Evolutionary conservation across 1,140 invertebrate species (phyloP).

Genomic region (Eueides isabella): DNA sequence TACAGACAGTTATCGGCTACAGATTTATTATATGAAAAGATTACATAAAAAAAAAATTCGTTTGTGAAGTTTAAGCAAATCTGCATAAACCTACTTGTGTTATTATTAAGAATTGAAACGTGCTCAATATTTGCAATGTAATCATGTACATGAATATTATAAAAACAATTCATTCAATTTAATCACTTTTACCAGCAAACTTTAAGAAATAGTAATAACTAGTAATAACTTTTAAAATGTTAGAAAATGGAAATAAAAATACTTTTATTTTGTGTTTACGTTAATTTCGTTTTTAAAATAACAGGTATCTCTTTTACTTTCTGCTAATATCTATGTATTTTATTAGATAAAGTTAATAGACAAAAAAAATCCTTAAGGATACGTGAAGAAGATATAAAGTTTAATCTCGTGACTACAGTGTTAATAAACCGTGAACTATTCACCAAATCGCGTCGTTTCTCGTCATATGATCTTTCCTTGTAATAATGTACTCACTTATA

Average conservation of each 20-base stretch:
- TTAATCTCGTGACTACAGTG: too few relatives aligned
- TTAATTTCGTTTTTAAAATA: conserved; percentile 50
- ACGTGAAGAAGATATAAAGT: too few relatives aligned
- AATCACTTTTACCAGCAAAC: conserved; percentile 14
- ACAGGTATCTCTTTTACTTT: conserved; percentile 44
- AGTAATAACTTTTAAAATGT: conserved; percentile 56
- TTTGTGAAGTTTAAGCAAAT: neutral
- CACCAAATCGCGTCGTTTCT: too few relatives aligned
- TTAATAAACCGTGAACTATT: too few relatives aligned
- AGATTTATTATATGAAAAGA: too few relatives aligned
- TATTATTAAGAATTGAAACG: neutral
- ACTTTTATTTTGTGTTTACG: conserved; percentile 53
- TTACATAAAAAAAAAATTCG: neutral
- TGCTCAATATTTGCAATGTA: conserved; percentile 6
- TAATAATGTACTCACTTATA: too few relatives aligned
- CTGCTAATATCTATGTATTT: neutral
- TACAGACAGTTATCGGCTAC: too few relatives aligned
- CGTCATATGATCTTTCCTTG: too few relatives aligned
- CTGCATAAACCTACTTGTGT: neutral
- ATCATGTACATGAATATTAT: conserved; percentile 25
- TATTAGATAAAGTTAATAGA: too few relatives aligned
- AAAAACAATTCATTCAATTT: conserved; percentile 19
- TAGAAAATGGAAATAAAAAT: conserved; percentile 68
- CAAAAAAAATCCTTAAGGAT: too few relatives aligned
- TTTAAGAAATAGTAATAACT: conserved; percentile 18